phyloP scores from a whole-genome alignment of 1,140 invertebrate species.

The Drosophila tropicalis region DNA sequence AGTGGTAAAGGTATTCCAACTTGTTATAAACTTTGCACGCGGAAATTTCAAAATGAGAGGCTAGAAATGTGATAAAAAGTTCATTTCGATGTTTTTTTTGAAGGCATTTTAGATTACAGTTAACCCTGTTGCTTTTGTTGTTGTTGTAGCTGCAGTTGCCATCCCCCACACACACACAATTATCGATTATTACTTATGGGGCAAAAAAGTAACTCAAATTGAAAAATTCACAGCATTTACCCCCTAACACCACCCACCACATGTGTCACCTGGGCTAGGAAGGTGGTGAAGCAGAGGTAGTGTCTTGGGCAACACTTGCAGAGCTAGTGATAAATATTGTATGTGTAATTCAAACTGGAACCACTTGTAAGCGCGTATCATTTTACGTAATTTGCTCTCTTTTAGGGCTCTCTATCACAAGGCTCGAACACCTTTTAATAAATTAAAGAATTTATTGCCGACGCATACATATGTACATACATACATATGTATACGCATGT shows the following conservation, averaged over 20 bases:
- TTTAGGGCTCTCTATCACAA: constrained; percentile 2
- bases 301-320: neutral
- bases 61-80: constrained; percentile 28
- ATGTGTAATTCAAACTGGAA: constrained; percentile 21
- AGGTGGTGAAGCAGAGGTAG: neutral
- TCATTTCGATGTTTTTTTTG: constrained; percentile 3
- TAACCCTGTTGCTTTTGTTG: constrained; percentile 19
- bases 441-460: constrained; percentile 6
- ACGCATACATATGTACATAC: neutral
- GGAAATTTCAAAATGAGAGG: constrained; percentile 23
- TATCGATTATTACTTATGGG: constrained; percentile 65
- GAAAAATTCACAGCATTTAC: neutral
- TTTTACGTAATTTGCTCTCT: constrained; percentile 1
- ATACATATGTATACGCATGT: neutral
- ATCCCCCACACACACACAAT: constrained; percentile 29
- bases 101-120: constrained; percentile 37
- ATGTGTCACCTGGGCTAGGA: neutral
- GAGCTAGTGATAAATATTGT: neutral
- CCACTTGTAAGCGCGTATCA: constrained; percentile 19
- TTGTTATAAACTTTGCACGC: constrained; percentile 14
- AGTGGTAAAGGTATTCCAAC: neutral
- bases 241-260: neutral
- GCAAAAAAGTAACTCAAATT: neutral
- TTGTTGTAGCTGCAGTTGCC: constrained; percentile 28
- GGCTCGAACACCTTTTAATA: constrained; percentile 7